phyloP scores from a whole-genome alignment of 2,113 vertebrate species.

The Aldabrachelys gigantea region DNA sequence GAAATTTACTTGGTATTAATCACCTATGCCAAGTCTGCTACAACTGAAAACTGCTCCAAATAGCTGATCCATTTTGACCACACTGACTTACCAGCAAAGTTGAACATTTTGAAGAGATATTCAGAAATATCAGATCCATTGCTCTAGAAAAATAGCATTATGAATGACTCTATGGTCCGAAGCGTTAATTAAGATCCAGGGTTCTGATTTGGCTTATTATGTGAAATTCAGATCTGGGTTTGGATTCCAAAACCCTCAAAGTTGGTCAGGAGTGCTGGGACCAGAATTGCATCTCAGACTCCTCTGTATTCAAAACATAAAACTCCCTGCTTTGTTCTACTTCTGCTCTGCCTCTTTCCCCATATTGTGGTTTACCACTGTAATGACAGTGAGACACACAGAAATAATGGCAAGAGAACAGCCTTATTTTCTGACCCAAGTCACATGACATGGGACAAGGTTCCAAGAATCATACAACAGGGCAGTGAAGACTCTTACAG shows the following conservation, averaged over 20 bases:
- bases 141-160: constrained; percentile 52
- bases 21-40: constrained; percentile 34
- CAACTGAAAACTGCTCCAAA: constrained; percentile 5
- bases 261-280: constrained; percentile 24
- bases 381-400: neutral
- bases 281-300: neutral
- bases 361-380: fast-evolving
- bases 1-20: constrained; percentile 40
- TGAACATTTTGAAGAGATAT: constrained; percentile 58
- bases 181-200: constrained; percentile 53
- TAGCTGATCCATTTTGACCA: constrained; percentile 17
- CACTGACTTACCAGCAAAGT: constrained; percentile 61
- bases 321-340: neutral
- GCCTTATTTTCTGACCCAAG: neutral
- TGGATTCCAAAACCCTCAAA: neutral
- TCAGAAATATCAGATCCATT: constrained; percentile 56
- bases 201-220: constrained; percentile 39
- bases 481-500: neutral
- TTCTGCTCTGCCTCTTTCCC: constrained; percentile 16
- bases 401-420: neutral
- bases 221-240: constrained; percentile 10
- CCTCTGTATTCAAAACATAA: neutral
- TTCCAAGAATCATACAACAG: neutral
- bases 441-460: neutral
- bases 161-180: neutral